Conservation (phyloP, 2,888 invertebrate genomes). For the Lasius platythorax region DNA sequence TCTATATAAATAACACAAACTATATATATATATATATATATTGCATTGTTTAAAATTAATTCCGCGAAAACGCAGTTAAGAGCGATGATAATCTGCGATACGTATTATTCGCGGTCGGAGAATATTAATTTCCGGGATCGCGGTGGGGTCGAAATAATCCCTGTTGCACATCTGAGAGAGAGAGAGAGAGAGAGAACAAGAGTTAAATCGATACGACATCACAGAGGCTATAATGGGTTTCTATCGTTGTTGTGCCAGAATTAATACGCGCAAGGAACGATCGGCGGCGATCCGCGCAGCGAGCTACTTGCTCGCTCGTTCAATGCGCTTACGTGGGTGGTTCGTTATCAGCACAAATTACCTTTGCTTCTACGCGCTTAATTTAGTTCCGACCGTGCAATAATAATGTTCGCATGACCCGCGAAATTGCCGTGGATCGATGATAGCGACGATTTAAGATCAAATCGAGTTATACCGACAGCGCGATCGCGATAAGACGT, state of each 20-base stretch:
- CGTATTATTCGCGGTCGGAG: slow-evolving; percentile 69
- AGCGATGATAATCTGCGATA: slow-evolving; percentile 73
- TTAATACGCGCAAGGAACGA: slow-evolving; percentile 63
- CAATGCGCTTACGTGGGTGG: slow-evolving; percentile 72
- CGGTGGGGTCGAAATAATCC: slow-evolving; percentile 65
- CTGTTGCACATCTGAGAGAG: slow-evolving; percentile 50
- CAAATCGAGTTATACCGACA: slow-evolving; percentile 51
- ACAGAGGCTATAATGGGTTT: slow-evolving; percentile 50
- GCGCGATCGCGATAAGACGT: slow-evolving; percentile 37
- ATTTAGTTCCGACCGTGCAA: slow-evolving; percentile 76
- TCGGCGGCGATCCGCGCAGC: slow-evolving; percentile 41
- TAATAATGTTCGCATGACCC: slow-evolving; percentile 73
- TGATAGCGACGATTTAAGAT: slow-evolving; percentile 67
- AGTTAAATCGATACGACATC: slow-evolving; percentile 56
- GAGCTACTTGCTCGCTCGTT: slow-evolving; percentile 53
- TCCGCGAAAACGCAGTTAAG: slow-evolving; percentile 59
- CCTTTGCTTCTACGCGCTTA: slow-evolving; percentile 73
- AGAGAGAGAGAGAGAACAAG: slow-evolving; percentile 11
- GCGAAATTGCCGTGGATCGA: slow-evolving; percentile 69
- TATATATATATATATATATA: background rate
- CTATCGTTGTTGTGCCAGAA: slow-evolving; percentile 54
- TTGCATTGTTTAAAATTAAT: slow-evolving; percentile 71
- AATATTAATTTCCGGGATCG: slow-evolving; percentile 71
- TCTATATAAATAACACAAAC: background rate
- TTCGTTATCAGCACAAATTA: slow-evolving; percentile 79